Percentiles rank a stretch among this genome's conserved stretches.
phyloP scores from a whole-genome alignment of 1,140 invertebrate genomes.

The Bradynema listronoti region DNA sequence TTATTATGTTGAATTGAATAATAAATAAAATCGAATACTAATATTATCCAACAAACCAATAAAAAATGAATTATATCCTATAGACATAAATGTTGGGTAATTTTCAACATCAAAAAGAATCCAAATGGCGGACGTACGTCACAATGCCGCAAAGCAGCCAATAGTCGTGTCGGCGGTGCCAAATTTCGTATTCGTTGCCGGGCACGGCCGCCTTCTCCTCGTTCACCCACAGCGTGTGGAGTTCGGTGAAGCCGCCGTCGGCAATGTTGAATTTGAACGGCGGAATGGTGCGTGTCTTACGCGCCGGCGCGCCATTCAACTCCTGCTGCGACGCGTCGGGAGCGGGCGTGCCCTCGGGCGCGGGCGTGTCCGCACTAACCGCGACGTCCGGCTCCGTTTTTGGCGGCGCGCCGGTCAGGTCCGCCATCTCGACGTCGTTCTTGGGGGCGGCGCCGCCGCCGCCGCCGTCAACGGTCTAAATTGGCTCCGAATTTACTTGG shows the following conservation, averaged over 20 bases:
- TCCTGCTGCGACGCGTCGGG: slow-evolving; percentile 50
- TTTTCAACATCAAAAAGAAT: too few relatives aligned
- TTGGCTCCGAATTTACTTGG: too few relatives aligned
- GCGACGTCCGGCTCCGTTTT: slow-evolving; percentile 30
- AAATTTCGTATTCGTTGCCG: slow-evolving; percentile 89
- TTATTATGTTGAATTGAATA: too few relatives aligned
- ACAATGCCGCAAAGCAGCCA: slow-evolving; percentile 98
- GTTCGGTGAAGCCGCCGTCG: slow-evolving; percentile 96
- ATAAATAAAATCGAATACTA: too few relatives aligned
- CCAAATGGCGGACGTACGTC: too few relatives aligned
- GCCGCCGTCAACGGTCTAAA: neutral
- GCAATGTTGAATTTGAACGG: slow-evolving; percentile 99
- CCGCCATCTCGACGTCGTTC: slow-evolving; percentile 53
- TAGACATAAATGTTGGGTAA: too few relatives aligned
- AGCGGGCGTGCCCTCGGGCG: slow-evolving; percentile 45
- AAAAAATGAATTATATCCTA: too few relatives aligned
- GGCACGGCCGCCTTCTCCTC: slow-evolving; percentile 90
- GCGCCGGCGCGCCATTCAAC: slow-evolving; percentile 59
- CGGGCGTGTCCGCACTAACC: slow-evolving; percentile 47
- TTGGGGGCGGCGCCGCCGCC: neutral
- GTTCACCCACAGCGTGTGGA: slow-evolving; percentile 96
- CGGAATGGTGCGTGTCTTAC: slow-evolving; percentile 60
- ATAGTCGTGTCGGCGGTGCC: slow-evolving; percentile 95
- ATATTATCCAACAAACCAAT: too few relatives aligned
- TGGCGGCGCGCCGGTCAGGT: slow-evolving; percentile 59